These are phyloP conservation scores for Acronicta alni DNA, from an alignment of 2,888 invertebrate species.

Conservation along the genomic window DNA sequence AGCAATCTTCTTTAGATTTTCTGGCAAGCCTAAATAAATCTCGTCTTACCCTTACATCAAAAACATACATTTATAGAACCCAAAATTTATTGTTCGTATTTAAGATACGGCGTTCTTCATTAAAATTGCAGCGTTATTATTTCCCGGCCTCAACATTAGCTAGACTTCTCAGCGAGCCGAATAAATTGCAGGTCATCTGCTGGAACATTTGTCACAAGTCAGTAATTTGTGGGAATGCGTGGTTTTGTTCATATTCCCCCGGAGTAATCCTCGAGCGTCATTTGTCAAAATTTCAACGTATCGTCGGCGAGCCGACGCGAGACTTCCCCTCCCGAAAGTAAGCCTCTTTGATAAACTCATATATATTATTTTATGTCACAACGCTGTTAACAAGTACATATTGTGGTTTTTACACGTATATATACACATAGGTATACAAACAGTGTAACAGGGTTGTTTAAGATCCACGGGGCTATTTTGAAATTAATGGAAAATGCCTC, in stretches of 20 bases:
- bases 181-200: conserved; percentile 76
- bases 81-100: no score
- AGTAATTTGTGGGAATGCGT: conserved; percentile 79
- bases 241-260: conserved; percentile 80
- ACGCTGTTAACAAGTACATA: conserved; percentile 44
- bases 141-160: conserved; percentile 63
- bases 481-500: no score
- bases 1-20: no score
- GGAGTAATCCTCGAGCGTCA: conserved; percentile 76
- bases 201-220: conserved; percentile 74
- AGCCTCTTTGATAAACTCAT: conserved; percentile 71
- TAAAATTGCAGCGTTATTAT: conserved; percentile 53
- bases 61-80: no score
- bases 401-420: conserved; percentile 4
- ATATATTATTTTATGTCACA: conserved; percentile 69
- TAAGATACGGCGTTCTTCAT: conserved; percentile 32
- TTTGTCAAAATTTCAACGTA: conserved; percentile 82
- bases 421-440: no score
- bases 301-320: conserved; percentile 58
- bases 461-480: no score
- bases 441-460: no score
- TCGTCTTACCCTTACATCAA: no score
- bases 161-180: conserved; percentile 64
- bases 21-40: no score
- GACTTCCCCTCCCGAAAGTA: conserved; percentile 57